phyloP scores from a whole-genome alignment of 2,888 invertebrate species.

The Mystacides longicornis region DNA sequence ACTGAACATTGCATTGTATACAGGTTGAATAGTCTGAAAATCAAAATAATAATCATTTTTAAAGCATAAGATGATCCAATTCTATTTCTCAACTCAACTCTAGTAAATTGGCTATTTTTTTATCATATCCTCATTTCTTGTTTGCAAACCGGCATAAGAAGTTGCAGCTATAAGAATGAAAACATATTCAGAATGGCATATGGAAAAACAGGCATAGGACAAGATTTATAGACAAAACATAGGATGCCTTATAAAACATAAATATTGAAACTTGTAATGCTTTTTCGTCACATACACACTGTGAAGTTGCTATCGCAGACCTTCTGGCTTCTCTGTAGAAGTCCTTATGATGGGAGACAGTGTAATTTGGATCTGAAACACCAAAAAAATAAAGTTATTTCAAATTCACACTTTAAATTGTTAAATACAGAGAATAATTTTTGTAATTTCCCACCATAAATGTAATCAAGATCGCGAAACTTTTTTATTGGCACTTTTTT shows the following conservation, averaged over 20 bases:
- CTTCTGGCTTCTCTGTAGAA: constrained; percentile 47
- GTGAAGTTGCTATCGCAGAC: constrained; percentile 48
- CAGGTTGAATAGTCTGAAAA: constrained; percentile 46
- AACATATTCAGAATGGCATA: no score
- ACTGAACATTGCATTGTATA: constrained; percentile 54
- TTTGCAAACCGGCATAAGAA: no score
- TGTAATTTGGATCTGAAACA: constrained; percentile 52
- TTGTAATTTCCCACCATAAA: constrained; percentile 36
- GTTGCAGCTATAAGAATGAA: no score
- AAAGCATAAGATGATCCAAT: no score
- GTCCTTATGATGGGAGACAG: constrained; percentile 51
- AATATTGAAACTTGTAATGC: no score
- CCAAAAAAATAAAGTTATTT: not conserved
- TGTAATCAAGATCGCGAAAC: constrained; percentile 40
- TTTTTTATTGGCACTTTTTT: constrained; percentile 22
- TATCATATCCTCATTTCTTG: no score
- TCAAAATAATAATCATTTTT: no score
- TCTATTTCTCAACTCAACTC: no score
- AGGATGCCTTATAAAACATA: no score
- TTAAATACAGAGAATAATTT: not conserved
- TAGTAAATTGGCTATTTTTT: no score
- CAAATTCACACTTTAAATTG: not conserved
- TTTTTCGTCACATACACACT: constrained; percentile 42
- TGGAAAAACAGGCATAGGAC: no score
- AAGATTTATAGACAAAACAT: no score